Evolutionary conservation across 1,140 invertebrate genomes (phyloP).

Genomic region (Ceratoteleas bidentatus): DNA sequence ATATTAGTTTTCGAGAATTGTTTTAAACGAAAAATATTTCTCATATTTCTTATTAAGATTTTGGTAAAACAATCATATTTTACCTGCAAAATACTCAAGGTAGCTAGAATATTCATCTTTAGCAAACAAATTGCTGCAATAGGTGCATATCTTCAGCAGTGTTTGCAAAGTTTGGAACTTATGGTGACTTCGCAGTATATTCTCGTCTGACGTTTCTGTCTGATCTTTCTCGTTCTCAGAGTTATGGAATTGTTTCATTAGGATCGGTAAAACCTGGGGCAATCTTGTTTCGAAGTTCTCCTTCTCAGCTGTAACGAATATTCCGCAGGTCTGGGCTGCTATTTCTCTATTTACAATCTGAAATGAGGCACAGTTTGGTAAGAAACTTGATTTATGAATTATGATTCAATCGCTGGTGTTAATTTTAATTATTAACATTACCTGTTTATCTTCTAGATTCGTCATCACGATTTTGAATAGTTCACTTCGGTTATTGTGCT

Average conservation of each 20-base stretch:
- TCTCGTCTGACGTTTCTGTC: conserved; percentile 73
- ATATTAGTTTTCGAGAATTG: too few species aligned
- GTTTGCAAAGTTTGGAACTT: conserved; percentile 87
- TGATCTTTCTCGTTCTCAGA: conserved; percentile 51
- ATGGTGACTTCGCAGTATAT: conserved; percentile 85
- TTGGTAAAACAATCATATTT: not conserved
- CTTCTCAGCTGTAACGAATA: conserved; percentile 88
- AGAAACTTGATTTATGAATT: not conserved
- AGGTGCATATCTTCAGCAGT: conserved; percentile 83
- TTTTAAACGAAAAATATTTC: too few species aligned
- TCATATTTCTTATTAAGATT: too few species aligned
- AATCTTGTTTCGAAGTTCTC: conserved; percentile 85
- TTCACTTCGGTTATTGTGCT: conserved; percentile 82
- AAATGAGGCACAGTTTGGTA: not conserved
- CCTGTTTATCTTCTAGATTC: conserved; percentile 88
- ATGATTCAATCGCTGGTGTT: not conserved
- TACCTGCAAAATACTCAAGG: conserved; percentile 82
- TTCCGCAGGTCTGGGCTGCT: conserved; percentile 84
- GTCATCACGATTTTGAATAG: conserved; percentile 85
- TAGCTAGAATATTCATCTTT: conserved; percentile 77
- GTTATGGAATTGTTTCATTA: conserved; percentile 80
- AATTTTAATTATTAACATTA: conserved; percentile 68
- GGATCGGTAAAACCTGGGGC: conserved; percentile 73
- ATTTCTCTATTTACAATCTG: conserved; percentile 80
- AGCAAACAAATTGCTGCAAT: conserved; percentile 82